A percentile compares a stretch with the other conserved stretches of the same genome.
Evolutionary conservation across 53 echinoderm and acorn worm species (phyloP).

Genomic region (Stichopus horrens): DNA sequence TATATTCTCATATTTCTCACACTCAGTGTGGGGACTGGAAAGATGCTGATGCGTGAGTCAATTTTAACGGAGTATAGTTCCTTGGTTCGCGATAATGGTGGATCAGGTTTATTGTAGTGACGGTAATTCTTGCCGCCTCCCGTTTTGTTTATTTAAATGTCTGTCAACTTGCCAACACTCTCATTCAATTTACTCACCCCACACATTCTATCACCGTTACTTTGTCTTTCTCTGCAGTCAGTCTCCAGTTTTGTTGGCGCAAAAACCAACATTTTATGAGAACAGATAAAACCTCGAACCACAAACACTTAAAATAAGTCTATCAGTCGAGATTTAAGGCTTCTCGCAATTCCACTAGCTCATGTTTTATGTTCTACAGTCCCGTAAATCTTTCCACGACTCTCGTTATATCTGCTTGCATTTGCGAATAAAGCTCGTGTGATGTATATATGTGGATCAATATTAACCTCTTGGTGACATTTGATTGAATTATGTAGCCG

Average conservation of each 20-base stretch:
- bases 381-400: background rate
- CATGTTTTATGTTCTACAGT: slow-evolving; percentile 26
- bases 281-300: slow-evolving; percentile 27
- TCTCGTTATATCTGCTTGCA: background rate
- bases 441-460: slow-evolving; percentile 7
- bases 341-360: background rate
- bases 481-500: slow-evolving; percentile 14
- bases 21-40: no score
- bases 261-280: slow-evolving; percentile 47
- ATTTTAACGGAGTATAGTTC: no score
- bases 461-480: background rate
- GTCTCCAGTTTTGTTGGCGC: background rate
- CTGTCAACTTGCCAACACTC: slow-evolving; percentile 24
- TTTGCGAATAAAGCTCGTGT: background rate
- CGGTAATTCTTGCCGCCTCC: background rate
- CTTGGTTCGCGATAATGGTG: background rate
- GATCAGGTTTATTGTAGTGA: no score
- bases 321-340: slow-evolving; percentile 29
- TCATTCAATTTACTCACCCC: background rate
- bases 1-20: no score
- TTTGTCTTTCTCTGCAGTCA: background rate
- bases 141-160: slow-evolving; percentile 39
- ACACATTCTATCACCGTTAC: background rate
- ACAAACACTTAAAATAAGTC: slow-evolving; percentile 40
- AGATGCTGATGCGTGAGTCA: no score